phyloP scores from a whole-genome alignment of 2,113 vertebrate species.

The Haemorhous mexicanus region DNA sequence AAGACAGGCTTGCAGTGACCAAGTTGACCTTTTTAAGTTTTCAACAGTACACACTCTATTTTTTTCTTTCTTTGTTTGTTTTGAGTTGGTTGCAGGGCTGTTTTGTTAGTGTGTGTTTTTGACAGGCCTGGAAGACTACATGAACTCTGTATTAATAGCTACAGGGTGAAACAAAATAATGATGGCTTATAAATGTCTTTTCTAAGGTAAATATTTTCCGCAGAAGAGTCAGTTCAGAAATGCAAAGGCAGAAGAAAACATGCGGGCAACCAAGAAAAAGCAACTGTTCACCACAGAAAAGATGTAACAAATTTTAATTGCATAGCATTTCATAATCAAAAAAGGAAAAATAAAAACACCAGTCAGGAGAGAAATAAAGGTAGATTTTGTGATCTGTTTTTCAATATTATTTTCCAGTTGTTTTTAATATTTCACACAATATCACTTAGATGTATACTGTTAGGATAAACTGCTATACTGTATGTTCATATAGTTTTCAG shows the following conservation, averaged over 20 bases:
- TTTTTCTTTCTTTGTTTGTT: not conserved
- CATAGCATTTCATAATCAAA: not conserved
- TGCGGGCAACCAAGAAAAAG: not conserved
- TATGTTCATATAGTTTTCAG: not conserved
- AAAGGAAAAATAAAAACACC: not conserved
- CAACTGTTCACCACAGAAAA: not conserved
- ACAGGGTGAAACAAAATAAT: not conserved
- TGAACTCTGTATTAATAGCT: conserved; percentile 37
- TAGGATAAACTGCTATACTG: not conserved
- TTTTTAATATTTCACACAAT: not conserved
- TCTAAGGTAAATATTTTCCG: conserved; percentile 17
- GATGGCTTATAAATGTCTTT: conserved; percentile 18
- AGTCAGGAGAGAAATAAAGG: not conserved
- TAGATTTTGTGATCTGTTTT: not conserved
- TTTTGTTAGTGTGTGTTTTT: not conserved
- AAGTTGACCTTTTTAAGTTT: conserved; percentile 50
- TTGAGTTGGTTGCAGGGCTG: not conserved
- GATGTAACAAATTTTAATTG: not conserved
- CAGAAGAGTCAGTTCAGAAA: not conserved
- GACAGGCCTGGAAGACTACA: conserved; percentile 1
- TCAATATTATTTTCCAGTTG: not conserved
- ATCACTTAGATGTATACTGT: not conserved
- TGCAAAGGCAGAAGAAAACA: not conserved
- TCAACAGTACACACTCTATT: not conserved
- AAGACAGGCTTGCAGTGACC: not conserved